phyloP scores from a whole-genome alignment of 2,113 vertebrate species.

The Myrmecophaga tridactyla region DNA sequence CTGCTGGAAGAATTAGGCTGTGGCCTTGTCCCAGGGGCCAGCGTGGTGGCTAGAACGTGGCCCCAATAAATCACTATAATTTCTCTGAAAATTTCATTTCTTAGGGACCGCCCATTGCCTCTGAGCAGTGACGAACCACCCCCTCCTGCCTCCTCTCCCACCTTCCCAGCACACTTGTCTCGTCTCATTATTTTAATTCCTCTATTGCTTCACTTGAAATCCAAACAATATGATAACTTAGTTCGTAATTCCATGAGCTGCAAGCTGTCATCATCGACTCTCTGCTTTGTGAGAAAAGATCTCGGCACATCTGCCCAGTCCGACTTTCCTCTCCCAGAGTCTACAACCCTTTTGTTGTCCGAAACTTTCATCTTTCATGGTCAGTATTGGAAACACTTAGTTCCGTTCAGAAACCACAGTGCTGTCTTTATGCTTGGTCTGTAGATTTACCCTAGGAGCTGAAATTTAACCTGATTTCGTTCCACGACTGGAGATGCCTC shows the following conservation, averaged over 20 bases:
- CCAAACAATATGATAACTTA: too few relatives aligned
- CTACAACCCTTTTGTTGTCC: neutral
- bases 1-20: neutral
- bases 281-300: neutral
- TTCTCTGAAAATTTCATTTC: neutral
- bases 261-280: neutral
- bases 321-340: neutral
- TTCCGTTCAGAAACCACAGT: neutral
- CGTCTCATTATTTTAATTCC: neutral
- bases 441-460: neutral
- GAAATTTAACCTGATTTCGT: neutral
- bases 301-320: too few relatives aligned
- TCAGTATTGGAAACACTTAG: too few relatives aligned
- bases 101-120: neutral
- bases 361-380: neutral
- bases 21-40: neutral
- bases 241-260: neutral
- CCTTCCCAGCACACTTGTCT: neutral
- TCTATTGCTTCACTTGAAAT: too few relatives aligned
- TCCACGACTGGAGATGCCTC: too few relatives aligned
- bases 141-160: neutral
- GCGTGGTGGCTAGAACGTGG: too few relatives aligned
- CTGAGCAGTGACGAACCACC: too few relatives aligned
- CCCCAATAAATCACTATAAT: neutral
- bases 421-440: neutral